phyloP scores from a whole-genome alignment of 2,888 invertebrate species.

The Macroteleia sp. region DNA sequence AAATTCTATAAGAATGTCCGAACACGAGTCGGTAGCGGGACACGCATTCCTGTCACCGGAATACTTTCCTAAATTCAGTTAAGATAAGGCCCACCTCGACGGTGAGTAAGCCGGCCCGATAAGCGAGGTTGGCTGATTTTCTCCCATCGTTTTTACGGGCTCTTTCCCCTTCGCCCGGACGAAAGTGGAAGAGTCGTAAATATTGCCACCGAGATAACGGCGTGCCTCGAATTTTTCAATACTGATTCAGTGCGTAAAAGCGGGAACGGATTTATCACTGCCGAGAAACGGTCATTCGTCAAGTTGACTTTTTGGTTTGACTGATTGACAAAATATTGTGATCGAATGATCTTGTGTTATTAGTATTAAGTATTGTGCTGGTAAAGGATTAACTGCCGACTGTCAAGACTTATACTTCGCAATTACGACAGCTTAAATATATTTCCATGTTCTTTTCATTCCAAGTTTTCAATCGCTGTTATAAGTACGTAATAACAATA shows the following conservation, averaged over 20 bases:
- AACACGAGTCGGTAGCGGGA: conserved; percentile 74
- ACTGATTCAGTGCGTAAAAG: conserved; percentile 31
- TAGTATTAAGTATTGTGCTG: not conserved
- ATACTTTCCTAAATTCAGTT: conserved; percentile 79
- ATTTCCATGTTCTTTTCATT: too few relatives aligned
- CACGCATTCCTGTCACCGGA: conserved; percentile 74
- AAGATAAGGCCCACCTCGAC: conserved; percentile 70
- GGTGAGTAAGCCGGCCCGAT: conserved; percentile 38
- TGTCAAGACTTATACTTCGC: not conserved
- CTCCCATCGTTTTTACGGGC: conserved; percentile 35
- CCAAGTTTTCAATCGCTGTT: too few relatives aligned
- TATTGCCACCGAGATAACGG: conserved; percentile 37
- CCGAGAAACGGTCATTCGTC: conserved; percentile 14
- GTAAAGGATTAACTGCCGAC: conserved; percentile 13
- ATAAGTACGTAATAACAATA: too few relatives aligned
- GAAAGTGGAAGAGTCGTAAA: conserved; percentile 44
- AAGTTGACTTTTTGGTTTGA: too few relatives aligned
- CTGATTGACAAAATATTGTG: conserved; percentile 42
- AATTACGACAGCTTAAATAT: too few relatives aligned
- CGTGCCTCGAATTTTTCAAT: conserved; percentile 40
- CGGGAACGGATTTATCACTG: conserved; percentile 18
- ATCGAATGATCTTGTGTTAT: too few relatives aligned
- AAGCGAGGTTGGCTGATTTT: conserved; percentile 39
- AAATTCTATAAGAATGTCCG: conserved; percentile 55
- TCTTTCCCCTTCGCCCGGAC: conserved; percentile 11